A percentile compares a stretch with the other conserved stretches of the same genome.
Evolutionary conservation across 2,888 invertebrate genomes (phyloP).

Genomic region (Tanypteryx hageni): DNA sequence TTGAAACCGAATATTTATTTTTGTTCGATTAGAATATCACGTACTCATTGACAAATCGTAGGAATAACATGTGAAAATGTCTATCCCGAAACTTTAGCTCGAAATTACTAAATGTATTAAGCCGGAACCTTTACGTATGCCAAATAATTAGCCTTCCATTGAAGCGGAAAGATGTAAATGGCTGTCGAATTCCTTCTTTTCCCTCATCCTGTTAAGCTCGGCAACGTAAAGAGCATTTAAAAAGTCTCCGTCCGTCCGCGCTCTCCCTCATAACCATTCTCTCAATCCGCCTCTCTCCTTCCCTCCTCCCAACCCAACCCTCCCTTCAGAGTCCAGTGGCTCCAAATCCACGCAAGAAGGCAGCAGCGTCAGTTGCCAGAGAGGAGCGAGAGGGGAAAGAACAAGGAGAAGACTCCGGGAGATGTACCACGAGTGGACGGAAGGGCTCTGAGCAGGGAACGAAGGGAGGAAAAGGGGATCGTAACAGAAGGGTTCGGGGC

Average conservation of each 20-base stretch:
- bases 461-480: background rate
- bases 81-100: background rate
- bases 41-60: too few species aligned
- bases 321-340: background rate
- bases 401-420: conserved; percentile 4
- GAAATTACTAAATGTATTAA: background rate
- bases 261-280: background rate
- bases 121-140: conserved; percentile 30
- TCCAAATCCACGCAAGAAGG: background rate
- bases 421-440: conserved; percentile 23
- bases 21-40: too few species aligned
- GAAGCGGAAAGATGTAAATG: conserved; percentile 60
- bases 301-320: background rate
- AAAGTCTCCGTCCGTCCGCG: background rate
- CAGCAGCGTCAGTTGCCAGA: conserved; percentile 28
- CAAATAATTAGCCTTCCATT: conserved; percentile 64
- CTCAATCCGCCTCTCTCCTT: background rate
- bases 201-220: conserved; percentile 46
- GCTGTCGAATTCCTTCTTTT: conserved; percentile 11
- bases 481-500: background rate
- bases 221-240: conserved; percentile 61
- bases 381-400: background rate
- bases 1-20: too few species aligned
- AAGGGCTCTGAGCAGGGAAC: background rate
- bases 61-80: background rate